Conservation (phyloP, 2,888 invertebrate species). For the Xestoiulus laeticollis region DNA sequence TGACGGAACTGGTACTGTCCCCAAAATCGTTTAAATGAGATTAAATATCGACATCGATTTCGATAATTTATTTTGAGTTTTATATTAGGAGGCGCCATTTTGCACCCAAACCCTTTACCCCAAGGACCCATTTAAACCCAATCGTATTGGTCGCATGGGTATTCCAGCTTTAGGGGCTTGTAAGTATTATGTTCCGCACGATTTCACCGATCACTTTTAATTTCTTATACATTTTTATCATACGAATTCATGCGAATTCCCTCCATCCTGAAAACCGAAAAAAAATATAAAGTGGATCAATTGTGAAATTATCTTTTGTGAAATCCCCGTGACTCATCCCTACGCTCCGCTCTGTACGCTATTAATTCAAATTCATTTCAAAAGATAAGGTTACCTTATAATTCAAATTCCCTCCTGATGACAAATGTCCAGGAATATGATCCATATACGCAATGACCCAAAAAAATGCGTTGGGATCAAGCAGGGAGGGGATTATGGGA, state of each 20-base stretch:
- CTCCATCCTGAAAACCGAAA: neutral
- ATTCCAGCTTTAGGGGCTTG: neutral
- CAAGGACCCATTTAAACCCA: neutral
- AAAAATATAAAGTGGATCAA: neutral
- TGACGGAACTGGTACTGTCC: neutral
- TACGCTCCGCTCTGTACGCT: neutral
- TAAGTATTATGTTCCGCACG: slow-evolving; percentile 15
- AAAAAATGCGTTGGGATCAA: neutral
- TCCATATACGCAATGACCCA: slow-evolving; percentile 4
- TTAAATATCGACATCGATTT: slow-evolving; percentile 18
- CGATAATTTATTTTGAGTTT: slow-evolving; percentile 26
- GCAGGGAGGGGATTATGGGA: neutral
- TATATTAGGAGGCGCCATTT: slow-evolving; percentile 3
- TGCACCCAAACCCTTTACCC: slow-evolving; percentile 19
- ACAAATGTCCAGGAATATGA: slow-evolving; percentile 19
- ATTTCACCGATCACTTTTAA: slow-evolving; percentile 26
- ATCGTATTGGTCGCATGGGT: slow-evolving; percentile 10
- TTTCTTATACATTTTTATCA: slow-evolving; percentile 26
- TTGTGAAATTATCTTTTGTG: slow-evolving; percentile 26
- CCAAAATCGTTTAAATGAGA: slow-evolving; percentile 26
- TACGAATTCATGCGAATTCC: slow-evolving; percentile 1
- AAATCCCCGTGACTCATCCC: slow-evolving; percentile 26
- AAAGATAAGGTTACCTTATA: slow-evolving; percentile 17
- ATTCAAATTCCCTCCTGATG: neutral
- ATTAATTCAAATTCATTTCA: slow-evolving; percentile 12